phyloP scores from a whole-genome alignment of 2,113 vertebrate species.

The Salvelinus sp. region DNA sequence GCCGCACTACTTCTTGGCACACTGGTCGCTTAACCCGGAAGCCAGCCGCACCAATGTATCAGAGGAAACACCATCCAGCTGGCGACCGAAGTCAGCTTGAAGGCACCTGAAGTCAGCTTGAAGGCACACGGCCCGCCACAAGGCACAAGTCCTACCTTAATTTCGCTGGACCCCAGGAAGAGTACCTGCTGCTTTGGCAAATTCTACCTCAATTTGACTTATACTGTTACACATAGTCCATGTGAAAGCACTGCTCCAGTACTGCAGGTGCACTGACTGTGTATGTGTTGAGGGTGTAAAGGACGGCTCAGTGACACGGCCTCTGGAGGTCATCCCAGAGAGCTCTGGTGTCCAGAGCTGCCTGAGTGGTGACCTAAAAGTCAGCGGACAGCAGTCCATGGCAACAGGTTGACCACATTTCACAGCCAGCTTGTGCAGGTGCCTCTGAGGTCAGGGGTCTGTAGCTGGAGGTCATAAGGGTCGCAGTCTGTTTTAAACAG shows the following conservation, averaged over 20 bases:
- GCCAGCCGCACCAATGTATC: no score
- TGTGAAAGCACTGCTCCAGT: not conserved
- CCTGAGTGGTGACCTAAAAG: not conserved
- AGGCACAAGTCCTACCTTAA: no score
- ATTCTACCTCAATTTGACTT: not conserved
- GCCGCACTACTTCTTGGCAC: no score
- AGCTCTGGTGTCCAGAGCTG: slow-evolving; percentile 30
- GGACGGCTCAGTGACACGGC: not conserved
- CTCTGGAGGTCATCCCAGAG: slow-evolving; percentile 24
- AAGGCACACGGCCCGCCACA: no score
- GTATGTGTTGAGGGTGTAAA: slow-evolving; percentile 9
- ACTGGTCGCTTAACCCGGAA: no score
- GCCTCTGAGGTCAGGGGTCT: slow-evolving; percentile 36
- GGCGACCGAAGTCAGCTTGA: no score
- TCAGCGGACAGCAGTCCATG: slow-evolving; percentile 1
- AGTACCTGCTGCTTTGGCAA: not conserved
- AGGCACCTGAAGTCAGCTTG: no score
- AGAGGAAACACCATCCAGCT: no score
- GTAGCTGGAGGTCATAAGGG: slow-evolving; percentile 18
- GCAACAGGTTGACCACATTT: slow-evolving; percentile 39
- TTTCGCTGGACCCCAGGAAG: no score
- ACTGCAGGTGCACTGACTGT: slow-evolving; percentile 9
- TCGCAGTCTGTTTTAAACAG: slow-evolving; percentile 35
- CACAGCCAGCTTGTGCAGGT: slow-evolving; percentile 46
- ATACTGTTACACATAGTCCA: no score